Conservation (phyloP, 2,888 invertebrate genomes). For the Helleia helle region DNA sequence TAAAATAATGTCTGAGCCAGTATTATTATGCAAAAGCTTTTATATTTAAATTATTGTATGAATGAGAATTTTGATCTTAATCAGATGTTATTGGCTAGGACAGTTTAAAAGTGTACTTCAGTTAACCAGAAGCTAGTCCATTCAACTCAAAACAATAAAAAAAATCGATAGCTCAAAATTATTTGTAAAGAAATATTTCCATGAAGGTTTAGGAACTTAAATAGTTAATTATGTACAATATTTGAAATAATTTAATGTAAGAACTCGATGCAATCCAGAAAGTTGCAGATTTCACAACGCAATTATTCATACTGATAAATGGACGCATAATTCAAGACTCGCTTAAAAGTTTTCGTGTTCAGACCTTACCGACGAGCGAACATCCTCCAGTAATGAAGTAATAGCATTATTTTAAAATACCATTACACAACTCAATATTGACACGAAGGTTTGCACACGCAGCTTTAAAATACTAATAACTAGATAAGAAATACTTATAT, state of each 20-base stretch:
- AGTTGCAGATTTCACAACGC: constrained; percentile 64
- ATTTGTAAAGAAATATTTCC: not conserved
- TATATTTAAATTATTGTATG: constrained; percentile 5
- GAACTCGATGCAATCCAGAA: constrained; percentile 28
- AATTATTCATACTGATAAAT: constrained; percentile 68
- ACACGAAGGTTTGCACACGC: not conserved
- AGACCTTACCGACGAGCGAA: constrained; percentile 22
- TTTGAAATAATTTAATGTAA: not conserved
- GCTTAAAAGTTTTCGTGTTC: constrained; percentile 50
- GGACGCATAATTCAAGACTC: constrained; percentile 62
- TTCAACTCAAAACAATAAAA: no score
- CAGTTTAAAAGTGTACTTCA: constrained; percentile 31
- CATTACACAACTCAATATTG: constrained; percentile 1
- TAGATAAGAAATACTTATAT: constrained; percentile 28
- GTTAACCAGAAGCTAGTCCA: constrained; percentile 33
- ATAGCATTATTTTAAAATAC: constrained; percentile 8
- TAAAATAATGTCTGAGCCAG: constrained; percentile 42
- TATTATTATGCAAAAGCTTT: constrained; percentile 33
- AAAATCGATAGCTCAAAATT: constrained; percentile 20
- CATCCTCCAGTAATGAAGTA: constrained; percentile 1
- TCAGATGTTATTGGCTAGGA: constrained; percentile 13
- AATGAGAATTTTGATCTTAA: not conserved
- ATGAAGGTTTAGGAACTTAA: not conserved
- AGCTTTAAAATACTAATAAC: not conserved
- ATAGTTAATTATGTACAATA: constrained; percentile 7